A percentile compares a stretch with the other conserved stretches of the same genome.
Conservation (phyloP, 2,888 invertebrate species). For the Noctua janthina region DNA sequence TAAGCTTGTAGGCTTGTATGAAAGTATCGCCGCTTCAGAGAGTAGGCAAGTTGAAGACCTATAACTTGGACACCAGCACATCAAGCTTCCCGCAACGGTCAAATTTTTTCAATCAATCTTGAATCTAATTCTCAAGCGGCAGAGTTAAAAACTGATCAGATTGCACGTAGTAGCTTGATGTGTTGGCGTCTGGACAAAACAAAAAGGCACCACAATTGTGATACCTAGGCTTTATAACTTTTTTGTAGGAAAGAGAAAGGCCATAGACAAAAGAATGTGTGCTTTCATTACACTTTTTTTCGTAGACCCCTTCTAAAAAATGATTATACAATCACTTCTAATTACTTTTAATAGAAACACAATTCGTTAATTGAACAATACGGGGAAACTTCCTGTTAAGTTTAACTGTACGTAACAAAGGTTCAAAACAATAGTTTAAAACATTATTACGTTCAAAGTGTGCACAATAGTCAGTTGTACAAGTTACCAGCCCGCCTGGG, state of each 20-base stretch:
- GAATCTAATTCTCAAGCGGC: no score
- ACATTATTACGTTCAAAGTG: constrained; percentile 52
- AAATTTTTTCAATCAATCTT: no score
- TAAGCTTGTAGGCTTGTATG: neutral
- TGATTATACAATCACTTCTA: constrained; percentile 17
- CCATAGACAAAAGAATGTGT: neutral
- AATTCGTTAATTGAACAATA: constrained; percentile 47
- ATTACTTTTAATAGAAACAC: constrained; percentile 41
- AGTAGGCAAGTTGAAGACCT: neutral
- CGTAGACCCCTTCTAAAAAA: constrained; percentile 14
- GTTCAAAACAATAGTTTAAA: constrained; percentile 48
- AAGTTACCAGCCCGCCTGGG: constrained; percentile 51
- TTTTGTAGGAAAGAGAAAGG: constrained; percentile 5
- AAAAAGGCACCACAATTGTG: neutral
- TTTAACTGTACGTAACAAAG: constrained; percentile 29
- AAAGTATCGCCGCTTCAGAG: neutral
- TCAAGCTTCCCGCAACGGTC: no score
- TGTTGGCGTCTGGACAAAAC: no score
- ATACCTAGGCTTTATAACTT: neutral
- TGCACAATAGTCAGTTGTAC: constrained; percentile 67
- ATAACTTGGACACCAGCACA: no score
- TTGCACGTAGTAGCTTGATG: no score
- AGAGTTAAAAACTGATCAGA: no score
- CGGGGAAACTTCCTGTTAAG: constrained; percentile 20
- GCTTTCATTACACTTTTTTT: constrained; percentile 6